Conservation (phyloP, 2,797 vertebrate species). For the Ptychobarbus kaznakovi region DNA sequence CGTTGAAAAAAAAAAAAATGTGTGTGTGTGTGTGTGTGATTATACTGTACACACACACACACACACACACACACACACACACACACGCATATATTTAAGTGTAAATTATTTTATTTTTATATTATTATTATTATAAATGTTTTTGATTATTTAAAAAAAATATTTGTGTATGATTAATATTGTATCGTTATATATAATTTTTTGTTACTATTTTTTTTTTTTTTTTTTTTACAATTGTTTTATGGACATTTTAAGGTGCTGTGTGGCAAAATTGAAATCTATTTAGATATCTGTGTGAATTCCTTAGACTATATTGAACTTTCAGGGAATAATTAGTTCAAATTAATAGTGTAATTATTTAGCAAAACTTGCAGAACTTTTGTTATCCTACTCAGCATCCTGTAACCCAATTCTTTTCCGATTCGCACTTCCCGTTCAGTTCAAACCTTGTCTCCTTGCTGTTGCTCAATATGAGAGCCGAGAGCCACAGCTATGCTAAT, state of each 20-base stretch:
- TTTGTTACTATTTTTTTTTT: too few species aligned
- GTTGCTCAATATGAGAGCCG: conserved; percentile 18
- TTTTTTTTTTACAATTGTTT: neutral
- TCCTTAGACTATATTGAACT: neutral
- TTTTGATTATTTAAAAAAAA: too few species aligned
- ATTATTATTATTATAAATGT: too few species aligned
- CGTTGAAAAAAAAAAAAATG: neutral
- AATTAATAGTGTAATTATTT: neutral
- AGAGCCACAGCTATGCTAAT: conserved; percentile 44
- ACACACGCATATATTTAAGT: too few species aligned
- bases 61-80: too few species aligned
- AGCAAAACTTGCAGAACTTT: neutral
- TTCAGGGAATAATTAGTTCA: neutral
- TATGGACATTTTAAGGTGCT: neutral
- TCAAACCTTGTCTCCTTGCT: neutral
- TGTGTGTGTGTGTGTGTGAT: too few species aligned
- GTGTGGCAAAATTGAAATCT: too few species aligned
- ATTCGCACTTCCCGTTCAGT: neutral
- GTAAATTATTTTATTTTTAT: too few species aligned
- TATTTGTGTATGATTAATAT: neutral
- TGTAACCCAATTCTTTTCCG: neutral
- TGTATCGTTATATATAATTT: too few species aligned
- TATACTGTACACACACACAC: too few species aligned
- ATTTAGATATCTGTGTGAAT: neutral
- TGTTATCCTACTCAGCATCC: neutral